A percentile compares a stretch with the other conserved stretches of the same genome.
Evolutionary conservation across 2,888 invertebrate species (phyloP).

Genomic region (Pediacus dermestoides): DNA sequence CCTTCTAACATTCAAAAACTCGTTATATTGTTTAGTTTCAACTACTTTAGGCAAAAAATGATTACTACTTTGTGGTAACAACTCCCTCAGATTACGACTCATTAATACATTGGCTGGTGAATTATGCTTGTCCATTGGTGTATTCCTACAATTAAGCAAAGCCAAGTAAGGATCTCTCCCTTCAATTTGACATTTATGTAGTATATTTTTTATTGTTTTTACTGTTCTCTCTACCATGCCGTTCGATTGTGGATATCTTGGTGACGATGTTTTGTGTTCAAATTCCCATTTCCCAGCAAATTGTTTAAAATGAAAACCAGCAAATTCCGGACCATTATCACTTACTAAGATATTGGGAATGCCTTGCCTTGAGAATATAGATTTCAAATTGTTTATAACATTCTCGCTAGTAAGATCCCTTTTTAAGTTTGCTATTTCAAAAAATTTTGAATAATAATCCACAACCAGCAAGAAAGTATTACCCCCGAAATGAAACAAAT

Average conservation of each 20-base stretch:
- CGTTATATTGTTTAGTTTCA: slow-evolving; percentile 5
- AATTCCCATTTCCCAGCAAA: slow-evolving; percentile 12
- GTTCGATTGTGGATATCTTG: no score
- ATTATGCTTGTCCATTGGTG: slow-evolving; percentile 23
- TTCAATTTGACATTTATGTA: slow-evolving; percentile 17
- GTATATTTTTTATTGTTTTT: slow-evolving; percentile 24
- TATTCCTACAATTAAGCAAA: slow-evolving; percentile 20
- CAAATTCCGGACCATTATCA: slow-evolving; percentile 12
- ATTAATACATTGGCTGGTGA: slow-evolving; percentile 24
- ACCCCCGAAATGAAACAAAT: slow-evolving; percentile 12
- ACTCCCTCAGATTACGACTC: slow-evolving; percentile 24
- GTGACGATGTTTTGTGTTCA: slow-evolving; percentile 10
- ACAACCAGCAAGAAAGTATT: slow-evolving; percentile 9
- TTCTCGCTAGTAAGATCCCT: no score
- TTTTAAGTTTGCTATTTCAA: no score
- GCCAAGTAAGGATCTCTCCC: no score
- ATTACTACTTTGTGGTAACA: slow-evolving; percentile 7
- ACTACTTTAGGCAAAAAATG: slow-evolving; percentile 6
- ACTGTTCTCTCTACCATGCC: slow-evolving; percentile 19
- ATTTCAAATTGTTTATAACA: slow-evolving; percentile 9
- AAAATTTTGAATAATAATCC: no score
- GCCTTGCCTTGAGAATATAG: slow-evolving; percentile 12
- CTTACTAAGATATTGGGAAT: slow-evolving; percentile 10
- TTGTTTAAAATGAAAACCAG: slow-evolving; percentile 8
- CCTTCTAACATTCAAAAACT: slow-evolving; percentile 2